phyloP scores from a whole-genome alignment of 92 coral and sea anemone genomes.

The Epizoanthus fatuus region DNA sequence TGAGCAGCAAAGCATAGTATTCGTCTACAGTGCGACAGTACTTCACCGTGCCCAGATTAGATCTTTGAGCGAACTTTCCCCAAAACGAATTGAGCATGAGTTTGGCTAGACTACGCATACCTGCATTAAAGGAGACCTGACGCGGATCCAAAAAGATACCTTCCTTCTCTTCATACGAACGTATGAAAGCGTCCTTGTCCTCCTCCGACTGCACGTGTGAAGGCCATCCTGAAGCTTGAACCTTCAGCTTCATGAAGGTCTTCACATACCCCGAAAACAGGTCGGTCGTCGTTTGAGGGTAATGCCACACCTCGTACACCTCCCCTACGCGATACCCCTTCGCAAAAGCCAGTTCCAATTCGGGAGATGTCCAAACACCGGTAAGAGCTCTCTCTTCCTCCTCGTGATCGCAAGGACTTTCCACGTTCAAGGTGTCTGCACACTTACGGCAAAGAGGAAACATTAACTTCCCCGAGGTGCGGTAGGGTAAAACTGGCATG shows the following conservation, averaged over 20 bases:
- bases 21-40: not conserved
- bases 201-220: not conserved
- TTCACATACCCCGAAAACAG: not conserved
- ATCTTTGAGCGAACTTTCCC: not conserved
- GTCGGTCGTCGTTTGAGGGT: not conserved
- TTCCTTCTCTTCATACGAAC: not conserved
- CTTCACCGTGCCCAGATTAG: not conserved
- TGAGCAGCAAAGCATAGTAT: not conserved
- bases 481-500: no score
- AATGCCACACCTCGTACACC: not conserved
- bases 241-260: not conserved
- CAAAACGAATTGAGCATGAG: not conserved
- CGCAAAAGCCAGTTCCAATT: no score
- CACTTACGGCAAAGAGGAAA: no score
- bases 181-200: not conserved
- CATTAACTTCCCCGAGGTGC: no score
- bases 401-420: no score
- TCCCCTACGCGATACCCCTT: not conserved
- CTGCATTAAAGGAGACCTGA: not conserved
- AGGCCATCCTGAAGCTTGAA: not conserved
- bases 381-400: no score
- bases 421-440: no score
- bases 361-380: no score
- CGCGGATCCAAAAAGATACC: not conserved
- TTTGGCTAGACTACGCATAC: not conserved